These are phyloP conservation scores for Sminthurinus signatus DNA, from an alignment of 1,140 invertebrate genomes.

Conservation along the genomic window DNA sequence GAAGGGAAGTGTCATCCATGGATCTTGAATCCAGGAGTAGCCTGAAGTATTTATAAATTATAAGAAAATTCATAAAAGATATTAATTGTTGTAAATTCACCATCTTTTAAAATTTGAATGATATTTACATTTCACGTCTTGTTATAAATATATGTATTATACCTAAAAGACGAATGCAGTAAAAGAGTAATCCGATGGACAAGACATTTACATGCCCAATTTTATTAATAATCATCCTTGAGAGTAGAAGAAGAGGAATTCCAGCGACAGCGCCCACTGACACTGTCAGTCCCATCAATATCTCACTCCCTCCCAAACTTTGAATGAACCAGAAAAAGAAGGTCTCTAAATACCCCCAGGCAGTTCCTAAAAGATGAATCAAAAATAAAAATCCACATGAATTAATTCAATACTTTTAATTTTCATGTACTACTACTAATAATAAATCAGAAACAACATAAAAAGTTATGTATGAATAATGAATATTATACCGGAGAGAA, in stretches of 20 bases:
- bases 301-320: conserved; percentile 68
- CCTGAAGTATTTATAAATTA: conserved; percentile 48
- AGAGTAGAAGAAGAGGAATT: conserved; percentile 66
- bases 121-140: not conserved
- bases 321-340: conserved; percentile 81
- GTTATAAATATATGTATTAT: too few relatives aligned
- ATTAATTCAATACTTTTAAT: not conserved
- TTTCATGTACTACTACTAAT: not conserved
- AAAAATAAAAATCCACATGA: conserved; percentile 42
- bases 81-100: too few relatives aligned
- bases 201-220: conserved; percentile 76
- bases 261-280: conserved; percentile 70
- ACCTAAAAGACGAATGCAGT: conserved; percentile 66
- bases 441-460: too few relatives aligned
- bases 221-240: conserved; percentile 67
- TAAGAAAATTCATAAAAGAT: not conserved
- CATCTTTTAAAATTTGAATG: too few relatives aligned
- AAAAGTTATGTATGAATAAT: not conserved
- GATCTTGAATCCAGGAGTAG: conserved; percentile 72
- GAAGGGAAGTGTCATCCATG: conserved; percentile 71
- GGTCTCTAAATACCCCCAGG: conserved; percentile 77
- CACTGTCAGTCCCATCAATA: conserved; percentile 75
- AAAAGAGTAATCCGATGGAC: conserved; percentile 69
- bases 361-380: conserved; percentile 65
- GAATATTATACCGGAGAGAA: conserved; percentile 61